Conservation (phyloP, 2,113 vertebrate genomes). For the Hymenochirus boettgeri region DNA sequence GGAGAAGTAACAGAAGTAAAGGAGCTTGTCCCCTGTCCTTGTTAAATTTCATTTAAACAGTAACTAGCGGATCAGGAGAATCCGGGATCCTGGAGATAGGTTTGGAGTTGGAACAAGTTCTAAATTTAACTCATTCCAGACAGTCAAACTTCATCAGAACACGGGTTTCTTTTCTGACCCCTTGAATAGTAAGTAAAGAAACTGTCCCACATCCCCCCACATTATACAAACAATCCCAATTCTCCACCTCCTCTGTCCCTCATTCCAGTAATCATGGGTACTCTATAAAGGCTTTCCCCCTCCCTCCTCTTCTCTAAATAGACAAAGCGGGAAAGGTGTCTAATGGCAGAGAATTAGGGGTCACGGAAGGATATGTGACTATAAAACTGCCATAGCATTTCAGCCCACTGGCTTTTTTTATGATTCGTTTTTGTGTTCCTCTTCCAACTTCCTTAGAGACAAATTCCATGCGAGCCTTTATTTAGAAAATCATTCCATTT, state of each 20-base stretch:
- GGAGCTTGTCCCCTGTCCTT: constrained; percentile 19
- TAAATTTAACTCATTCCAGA: background rate
- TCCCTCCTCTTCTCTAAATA: background rate
- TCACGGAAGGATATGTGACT: background rate
- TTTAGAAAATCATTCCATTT: too few species aligned
- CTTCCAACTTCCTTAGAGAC: too few species aligned
- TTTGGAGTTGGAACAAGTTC: background rate
- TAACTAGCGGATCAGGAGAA: constrained; percentile 44
- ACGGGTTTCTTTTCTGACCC: too few species aligned
- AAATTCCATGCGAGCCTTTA: too few species aligned
- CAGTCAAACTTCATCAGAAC: too few species aligned
- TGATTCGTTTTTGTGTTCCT: background rate
- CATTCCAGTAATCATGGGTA: constrained; percentile 49
- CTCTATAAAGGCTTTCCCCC: constrained; percentile 57
- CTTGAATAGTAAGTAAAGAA: too few species aligned
- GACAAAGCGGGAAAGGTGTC: too few species aligned
- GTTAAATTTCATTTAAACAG: constrained; percentile 51
- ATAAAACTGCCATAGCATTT: background rate
- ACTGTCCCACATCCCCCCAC: too few species aligned
- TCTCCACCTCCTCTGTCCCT: constrained; percentile 26
- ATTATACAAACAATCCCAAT: background rate
- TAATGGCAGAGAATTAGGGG: background rate
- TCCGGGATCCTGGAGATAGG: constrained; percentile 29
- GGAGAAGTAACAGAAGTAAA: background rate
- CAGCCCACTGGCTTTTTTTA: background rate